phyloP scores from a whole-genome alignment of 2,888 invertebrate species.

The Hyalella azteca region DNA sequence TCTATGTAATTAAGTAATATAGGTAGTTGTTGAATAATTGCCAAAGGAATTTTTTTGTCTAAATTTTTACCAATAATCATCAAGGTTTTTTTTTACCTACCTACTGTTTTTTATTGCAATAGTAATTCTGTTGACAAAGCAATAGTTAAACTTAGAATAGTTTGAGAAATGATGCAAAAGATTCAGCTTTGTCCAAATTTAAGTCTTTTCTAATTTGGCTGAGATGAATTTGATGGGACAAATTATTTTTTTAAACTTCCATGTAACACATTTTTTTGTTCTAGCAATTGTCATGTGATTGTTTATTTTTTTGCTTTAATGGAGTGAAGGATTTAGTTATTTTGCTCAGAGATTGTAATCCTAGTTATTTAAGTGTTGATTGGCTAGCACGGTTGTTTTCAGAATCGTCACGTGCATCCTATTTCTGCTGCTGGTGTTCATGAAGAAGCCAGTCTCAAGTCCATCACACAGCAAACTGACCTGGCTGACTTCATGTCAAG shows the following conservation, averaged over 20 bases:
- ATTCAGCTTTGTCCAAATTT: no score
- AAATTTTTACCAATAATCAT: not conserved
- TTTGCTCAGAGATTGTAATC: not conserved
- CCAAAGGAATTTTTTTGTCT: not conserved
- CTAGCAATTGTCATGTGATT: not conserved
- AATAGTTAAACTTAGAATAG: not conserved
- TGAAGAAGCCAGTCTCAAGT: conserved; percentile 73
- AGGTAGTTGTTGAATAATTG: not conserved
- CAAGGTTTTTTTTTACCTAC: not conserved
- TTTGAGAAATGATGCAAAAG: no score
- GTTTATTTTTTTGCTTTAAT: not conserved
- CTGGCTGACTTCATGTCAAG: conserved; percentile 95
- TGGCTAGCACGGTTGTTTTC: not conserved
- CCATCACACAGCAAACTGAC: conserved; percentile 94
- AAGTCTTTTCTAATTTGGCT: no score
- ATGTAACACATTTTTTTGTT: not conserved
- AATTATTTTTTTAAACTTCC: not conserved
- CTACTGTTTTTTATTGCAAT: not conserved
- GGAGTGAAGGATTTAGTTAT: not conserved
- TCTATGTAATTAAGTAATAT: not conserved
- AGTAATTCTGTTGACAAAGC: not conserved
- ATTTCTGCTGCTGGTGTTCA: not conserved
- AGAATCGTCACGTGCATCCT: conserved; percentile 18
- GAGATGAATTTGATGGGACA: not conserved
- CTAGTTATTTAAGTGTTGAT: not conserved